These are phyloP conservation scores for Poecilia latipinna DNA, from an alignment of 2,113 vertebrate species.

Conservation along the genomic window DNA sequence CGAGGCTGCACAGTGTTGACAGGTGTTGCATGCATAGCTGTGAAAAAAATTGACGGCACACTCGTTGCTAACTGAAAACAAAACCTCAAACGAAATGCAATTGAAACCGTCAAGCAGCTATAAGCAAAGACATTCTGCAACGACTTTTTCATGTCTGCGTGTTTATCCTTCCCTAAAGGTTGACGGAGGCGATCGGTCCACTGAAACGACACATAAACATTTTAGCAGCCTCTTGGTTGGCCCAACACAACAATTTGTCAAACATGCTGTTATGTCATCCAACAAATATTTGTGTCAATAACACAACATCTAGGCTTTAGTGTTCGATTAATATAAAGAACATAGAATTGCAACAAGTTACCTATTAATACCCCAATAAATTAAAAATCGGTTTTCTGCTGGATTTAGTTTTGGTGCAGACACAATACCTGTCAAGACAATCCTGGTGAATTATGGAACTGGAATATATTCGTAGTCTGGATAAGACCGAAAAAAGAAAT, in stretches of 20 bases:
- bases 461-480: too few species aligned
- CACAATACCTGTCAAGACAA: background rate
- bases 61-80: background rate
- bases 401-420: background rate
- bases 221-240: background rate
- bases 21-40: background rate
- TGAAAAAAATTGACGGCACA: background rate
- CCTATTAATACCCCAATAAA: background rate
- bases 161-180: background rate
- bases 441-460: too few species aligned
- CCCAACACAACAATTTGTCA: too few species aligned
- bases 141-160: background rate
- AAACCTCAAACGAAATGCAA: background rate
- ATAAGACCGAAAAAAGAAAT: too few species aligned
- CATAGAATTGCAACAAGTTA: background rate
- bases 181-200: background rate
- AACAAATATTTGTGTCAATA: background rate
- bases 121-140: background rate
- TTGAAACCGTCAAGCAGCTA: background rate
- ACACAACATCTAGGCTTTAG: background rate
- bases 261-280: background rate
- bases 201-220: background rate
- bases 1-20: background rate
- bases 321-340: background rate
- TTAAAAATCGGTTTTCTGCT: background rate